A percentile compares a stretch with the other conserved stretches of the same genome.
Conservation (phyloP, 2,797 vertebrate genomes). For the Chrysocyon brachyurus region DNA sequence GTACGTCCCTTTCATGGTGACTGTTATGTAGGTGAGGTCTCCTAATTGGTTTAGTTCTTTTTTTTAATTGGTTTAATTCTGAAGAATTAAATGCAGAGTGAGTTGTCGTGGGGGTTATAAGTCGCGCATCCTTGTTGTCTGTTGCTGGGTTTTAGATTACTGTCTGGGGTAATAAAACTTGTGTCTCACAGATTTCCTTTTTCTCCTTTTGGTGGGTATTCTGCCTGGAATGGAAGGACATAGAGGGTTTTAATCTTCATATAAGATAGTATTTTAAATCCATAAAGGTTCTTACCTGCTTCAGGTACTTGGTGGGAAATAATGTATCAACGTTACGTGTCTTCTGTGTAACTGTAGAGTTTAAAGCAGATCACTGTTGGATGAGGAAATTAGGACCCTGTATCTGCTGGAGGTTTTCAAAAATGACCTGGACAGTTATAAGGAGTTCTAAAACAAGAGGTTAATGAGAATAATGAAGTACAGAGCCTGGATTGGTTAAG, state of each 20-base stretch:
- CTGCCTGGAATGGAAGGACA: slow-evolving; percentile 14
- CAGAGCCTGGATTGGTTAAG: not conserved
- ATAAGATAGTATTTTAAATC: slow-evolving; percentile 42
- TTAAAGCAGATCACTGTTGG: not conserved
- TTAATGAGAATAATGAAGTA: not conserved
- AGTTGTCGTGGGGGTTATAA: not conserved
- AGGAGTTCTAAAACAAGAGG: not conserved
- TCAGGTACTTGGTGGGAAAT: not conserved
- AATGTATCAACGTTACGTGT: not conserved
- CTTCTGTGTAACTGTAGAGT: not conserved
- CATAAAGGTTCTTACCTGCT: not conserved
- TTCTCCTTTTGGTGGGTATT: not conserved
- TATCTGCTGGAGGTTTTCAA: not conserved
- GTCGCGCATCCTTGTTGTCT: not conserved
- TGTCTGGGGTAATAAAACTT: not conserved
- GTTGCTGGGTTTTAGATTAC: not conserved
- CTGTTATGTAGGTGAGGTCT: not conserved
- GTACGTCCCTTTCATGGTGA: not conserved
- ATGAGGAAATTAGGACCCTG: not conserved
- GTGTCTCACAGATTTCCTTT: not conserved
- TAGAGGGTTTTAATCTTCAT: not conserved
- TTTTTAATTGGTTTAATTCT: not conserved
- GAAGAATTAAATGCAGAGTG: not conserved
- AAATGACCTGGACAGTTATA: not conserved
- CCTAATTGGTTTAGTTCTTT: not conserved